A percentile compares a stretch with the other conserved stretches of the same genome.
phyloP scores from a whole-genome alignment of 2,888 invertebrate genomes.

The Blomia tropicalis region DNA sequence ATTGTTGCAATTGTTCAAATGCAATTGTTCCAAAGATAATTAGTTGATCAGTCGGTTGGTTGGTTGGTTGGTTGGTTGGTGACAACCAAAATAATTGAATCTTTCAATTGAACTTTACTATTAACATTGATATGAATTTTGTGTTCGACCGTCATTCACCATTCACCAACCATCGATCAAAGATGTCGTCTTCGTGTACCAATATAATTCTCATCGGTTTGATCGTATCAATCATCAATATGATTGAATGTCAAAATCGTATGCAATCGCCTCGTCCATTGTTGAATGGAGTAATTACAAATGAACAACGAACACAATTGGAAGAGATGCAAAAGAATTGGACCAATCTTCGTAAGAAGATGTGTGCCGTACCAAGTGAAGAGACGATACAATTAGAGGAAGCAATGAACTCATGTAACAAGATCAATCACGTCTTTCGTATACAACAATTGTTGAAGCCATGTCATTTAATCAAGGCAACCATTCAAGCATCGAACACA shows the following conservation, averaged over 20 bases:
- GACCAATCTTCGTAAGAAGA: neutral
- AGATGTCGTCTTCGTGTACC: neutral
- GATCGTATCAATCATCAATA: neutral
- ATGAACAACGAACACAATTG: neutral
- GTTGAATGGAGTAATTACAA: neutral
- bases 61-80: no score
- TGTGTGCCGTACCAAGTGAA: neutral
- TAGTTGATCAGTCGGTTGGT: no score
- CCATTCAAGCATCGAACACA: neutral
- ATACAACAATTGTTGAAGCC: constrained; percentile 5
- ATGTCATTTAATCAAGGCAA: neutral
- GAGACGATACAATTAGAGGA: neutral
- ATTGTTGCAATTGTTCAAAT: no score
- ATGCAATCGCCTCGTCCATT: neutral
- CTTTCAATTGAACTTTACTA: no score
- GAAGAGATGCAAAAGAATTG: neutral
- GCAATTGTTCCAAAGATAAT: no score
- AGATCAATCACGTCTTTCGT: neutral
- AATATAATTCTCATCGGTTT: no score
- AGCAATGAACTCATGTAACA: neutral
- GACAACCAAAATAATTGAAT: no score
- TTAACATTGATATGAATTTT: no score
- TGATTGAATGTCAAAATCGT: neutral
- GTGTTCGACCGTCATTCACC: no score
- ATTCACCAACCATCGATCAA: neutral